phyloP scores from a whole-genome alignment of 2,888 invertebrate genomes.

The Cantharis rufa region DNA sequence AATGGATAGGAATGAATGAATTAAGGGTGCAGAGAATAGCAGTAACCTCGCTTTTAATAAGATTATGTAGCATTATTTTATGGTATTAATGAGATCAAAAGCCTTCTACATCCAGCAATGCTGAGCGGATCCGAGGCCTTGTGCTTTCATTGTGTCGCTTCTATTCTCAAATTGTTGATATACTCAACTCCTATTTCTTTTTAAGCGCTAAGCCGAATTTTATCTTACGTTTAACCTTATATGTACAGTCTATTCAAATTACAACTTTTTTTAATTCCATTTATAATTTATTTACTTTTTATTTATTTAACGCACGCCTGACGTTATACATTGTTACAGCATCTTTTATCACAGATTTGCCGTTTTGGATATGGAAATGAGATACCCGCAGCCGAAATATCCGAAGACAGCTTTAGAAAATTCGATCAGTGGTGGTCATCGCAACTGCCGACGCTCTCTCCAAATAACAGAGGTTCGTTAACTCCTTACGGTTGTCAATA shows the following conservation, averaged over 20 bases:
- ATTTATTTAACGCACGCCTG: slow-evolving; percentile 1
- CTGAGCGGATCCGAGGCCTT: slow-evolving; percentile 45
- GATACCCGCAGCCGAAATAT: slow-evolving; percentile 71
- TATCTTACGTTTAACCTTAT: neutral
- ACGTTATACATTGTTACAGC: slow-evolving; percentile 59
- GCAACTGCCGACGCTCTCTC: slow-evolving; percentile 67
- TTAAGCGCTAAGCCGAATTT: neutral
- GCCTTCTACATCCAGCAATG: slow-evolving; percentile 66
- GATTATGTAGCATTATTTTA: slow-evolving; percentile 77
- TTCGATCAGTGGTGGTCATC: slow-evolving; percentile 91
- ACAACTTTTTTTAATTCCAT: neutral
- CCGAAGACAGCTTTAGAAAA: slow-evolving; percentile 83
- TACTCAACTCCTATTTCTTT: slow-evolving; percentile 25
- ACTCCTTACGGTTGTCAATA: slow-evolving; percentile 58
- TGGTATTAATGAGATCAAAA: slow-evolving; percentile 77
- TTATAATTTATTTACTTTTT: neutral
- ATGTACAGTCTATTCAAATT: neutral
- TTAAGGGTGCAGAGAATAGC: slow-evolving; percentile 59
- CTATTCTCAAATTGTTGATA: slow-evolving; percentile 31
- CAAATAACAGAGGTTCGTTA: slow-evolving; percentile 51
- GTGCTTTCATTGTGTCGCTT: slow-evolving; percentile 30
- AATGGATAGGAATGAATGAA: slow-evolving; percentile 56
- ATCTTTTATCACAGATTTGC: slow-evolving; percentile 80
- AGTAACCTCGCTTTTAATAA: slow-evolving; percentile 76
- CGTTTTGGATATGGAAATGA: slow-evolving; percentile 72